Conservation (phyloP, 1,140 invertebrate genomes). For the Ceratitis capitata region DNA sequence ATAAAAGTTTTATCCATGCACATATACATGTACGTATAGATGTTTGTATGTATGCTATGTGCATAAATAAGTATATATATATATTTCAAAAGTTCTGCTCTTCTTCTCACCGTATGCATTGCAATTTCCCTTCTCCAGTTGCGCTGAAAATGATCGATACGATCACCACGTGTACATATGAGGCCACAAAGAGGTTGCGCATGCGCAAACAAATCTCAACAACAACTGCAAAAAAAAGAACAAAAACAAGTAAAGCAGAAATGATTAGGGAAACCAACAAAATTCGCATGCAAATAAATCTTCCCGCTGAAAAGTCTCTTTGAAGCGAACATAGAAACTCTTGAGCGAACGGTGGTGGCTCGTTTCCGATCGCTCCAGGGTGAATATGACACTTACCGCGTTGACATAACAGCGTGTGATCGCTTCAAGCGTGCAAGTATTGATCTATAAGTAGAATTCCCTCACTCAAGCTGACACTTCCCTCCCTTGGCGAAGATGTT, state of each 20-base stretch:
- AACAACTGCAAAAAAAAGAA: too few species aligned
- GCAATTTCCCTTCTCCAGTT: neutral
- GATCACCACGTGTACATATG: conserved; percentile 15
- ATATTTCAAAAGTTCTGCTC: too few species aligned
- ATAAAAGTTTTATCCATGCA: too few species aligned
- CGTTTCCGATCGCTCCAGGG: neutral
- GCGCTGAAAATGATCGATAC: neutral
- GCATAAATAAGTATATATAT: too few species aligned
- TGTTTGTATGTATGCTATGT: too few species aligned
- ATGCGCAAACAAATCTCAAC: neutral
- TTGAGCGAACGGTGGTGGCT: neutral
- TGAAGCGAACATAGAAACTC: neutral
- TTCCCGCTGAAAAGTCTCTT: neutral
- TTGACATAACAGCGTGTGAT: conserved; percentile 8
- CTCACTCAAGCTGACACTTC: neutral
- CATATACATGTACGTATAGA: too few species aligned
- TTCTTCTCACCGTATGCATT: neutral
- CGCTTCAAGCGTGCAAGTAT: neutral
- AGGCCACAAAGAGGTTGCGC: neutral
- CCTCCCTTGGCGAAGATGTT: neutral
- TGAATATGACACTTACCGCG: neutral
- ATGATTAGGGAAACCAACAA: neutral
- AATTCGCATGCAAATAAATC: conserved; percentile 32
- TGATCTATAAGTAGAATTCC: too few species aligned
- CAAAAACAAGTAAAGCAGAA: neutral